Conservation (phyloP, 2,113 vertebrate genomes). For the Cyprinodon tularosa region DNA sequence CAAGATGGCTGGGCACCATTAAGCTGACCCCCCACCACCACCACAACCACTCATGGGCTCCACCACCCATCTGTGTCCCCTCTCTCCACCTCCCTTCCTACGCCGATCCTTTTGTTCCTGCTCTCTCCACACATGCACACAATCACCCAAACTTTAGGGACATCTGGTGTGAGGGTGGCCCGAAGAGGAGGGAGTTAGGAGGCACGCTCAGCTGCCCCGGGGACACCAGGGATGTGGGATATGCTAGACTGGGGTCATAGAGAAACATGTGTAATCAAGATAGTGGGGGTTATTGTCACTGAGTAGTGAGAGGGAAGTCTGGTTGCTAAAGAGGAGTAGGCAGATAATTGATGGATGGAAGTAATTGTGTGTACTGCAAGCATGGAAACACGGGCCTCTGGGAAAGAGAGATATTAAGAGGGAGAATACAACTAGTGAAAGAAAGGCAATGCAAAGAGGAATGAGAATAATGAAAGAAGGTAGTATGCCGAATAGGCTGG, state of each 20-base stretch:
- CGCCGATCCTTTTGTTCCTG: conserved; percentile 60
- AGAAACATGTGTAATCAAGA: conserved; percentile 49
- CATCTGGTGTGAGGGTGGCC: conserved; percentile 72
- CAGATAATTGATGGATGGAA: conserved; percentile 77
- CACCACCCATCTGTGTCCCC: conserved; percentile 27
- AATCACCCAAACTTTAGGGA: conserved; percentile 67
- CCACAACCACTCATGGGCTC: not conserved
- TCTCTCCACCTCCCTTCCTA: conserved; percentile 8
- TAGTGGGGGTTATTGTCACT: conserved; percentile 56
- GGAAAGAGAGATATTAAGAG: conserved; percentile 38
- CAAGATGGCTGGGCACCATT: conserved; percentile 66
- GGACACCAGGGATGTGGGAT: conserved; percentile 37
- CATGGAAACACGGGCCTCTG: conserved; percentile 71
- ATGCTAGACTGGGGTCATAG: conserved; percentile 41
- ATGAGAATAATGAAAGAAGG: conserved; percentile 46
- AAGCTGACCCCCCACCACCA: conserved; percentile 20
- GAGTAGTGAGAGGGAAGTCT: conserved; percentile 58
- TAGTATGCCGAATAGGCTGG: conserved; percentile 17
- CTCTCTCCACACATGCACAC: conserved; percentile 43
- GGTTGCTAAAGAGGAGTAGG: conserved; percentile 60
- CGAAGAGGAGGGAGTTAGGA: conserved; percentile 29
- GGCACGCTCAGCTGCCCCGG: conserved; percentile 57
- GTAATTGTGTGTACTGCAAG: conserved; percentile 79
- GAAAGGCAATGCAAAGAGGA: conserved; percentile 13
- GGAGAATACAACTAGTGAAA: conserved; percentile 20